Evolutionary conservation across 1,140 invertebrate species (phyloP).

Genomic region (Eufriesea mexicana): DNA sequence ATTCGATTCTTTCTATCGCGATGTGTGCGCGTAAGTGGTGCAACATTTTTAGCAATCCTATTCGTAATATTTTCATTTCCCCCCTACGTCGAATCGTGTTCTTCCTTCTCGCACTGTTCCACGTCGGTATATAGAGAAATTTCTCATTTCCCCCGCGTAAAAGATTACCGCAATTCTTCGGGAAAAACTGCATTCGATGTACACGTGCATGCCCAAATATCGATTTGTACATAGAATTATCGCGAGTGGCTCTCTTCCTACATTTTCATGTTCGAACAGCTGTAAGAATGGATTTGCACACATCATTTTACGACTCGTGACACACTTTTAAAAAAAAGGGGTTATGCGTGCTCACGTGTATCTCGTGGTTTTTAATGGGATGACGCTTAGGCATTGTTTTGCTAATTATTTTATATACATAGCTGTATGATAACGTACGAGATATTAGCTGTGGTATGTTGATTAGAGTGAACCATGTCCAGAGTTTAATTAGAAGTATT

Average conservation of each 20-base stretch:
- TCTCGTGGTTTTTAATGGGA: constrained; percentile 61
- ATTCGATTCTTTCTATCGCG: constrained; percentile 26
- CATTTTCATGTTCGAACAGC: constrained; percentile 24
- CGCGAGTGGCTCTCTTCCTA: constrained; percentile 28
- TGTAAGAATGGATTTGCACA: constrained; percentile 3
- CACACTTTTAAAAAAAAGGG: not conserved
- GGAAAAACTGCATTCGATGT: not conserved
- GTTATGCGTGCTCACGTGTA: constrained; percentile 36
- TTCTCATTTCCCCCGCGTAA: constrained; percentile 3
- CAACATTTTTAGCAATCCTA: not conserved
- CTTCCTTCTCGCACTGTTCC: constrained; percentile 62
- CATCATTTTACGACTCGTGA: constrained; percentile 19
- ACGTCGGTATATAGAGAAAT: constrained; percentile 29
- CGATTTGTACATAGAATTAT: constrained; percentile 53
- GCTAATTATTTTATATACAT: constrained; percentile 65
- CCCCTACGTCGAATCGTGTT: constrained; percentile 59
- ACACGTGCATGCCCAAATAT: constrained; percentile 22
- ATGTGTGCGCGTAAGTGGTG: not conserved
- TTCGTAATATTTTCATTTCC: not conserved
- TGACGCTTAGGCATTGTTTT: constrained; percentile 70
- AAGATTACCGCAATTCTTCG: not conserved
- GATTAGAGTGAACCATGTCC: constrained; percentile 69
- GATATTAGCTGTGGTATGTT: constrained; percentile 63
- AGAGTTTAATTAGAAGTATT: constrained; percentile 67
- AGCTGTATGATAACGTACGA: constrained; percentile 46